Base-by-base conservation (phyloP, 2,888 invertebrate species). In the Orthosia cruda region DNA sequence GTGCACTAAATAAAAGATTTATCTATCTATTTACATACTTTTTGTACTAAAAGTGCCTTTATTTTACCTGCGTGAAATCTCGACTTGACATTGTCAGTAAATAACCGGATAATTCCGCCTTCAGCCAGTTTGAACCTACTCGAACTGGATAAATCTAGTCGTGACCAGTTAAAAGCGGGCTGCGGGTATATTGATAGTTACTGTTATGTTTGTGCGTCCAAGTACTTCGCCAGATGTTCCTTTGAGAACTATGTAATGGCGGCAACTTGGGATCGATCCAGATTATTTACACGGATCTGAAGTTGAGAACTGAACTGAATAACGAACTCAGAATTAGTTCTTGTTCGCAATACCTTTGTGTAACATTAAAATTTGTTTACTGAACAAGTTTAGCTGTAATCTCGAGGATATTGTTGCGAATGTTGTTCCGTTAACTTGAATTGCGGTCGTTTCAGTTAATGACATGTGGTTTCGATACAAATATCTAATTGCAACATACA, bases 181-280 rank as follows among this genome's bases (percentile, higher is more conserved):
- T 66, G 32, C 23, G 59, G 58, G 67, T 74, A 71, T 79, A 83
- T 79, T 72, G 84, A 83, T 79, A 86, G 75, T 79, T 83, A 84
- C 62, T 75, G 84, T 83, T 83, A 86, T 79, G 86, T 86, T 86
- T 71, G 70, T 71, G 58, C 62, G 71, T 71, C 58, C 85, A 63
- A 77, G 71, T 71, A 83, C 69, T 78, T 58, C 32, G 63, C 83
- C 86, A 86, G 86, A 83, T 86, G 83, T 84, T 75, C 70, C 71
- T 79, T 79, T 70, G 71, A 86, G 71, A 75, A 62, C 79, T 68
- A 61, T 61, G 71, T 75, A 73, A 86, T 68, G 75, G 83, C 61
- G 61, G 65, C n/a, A 83, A 77, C 52, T 85, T 69, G 1, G 67
- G 32, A 75, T 79, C 75, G 83, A 86, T 69, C 68, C 57, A 61